Conservation (phyloP, 1,140 invertebrate genomes). For the Cataglyphis hispanica region DNA sequence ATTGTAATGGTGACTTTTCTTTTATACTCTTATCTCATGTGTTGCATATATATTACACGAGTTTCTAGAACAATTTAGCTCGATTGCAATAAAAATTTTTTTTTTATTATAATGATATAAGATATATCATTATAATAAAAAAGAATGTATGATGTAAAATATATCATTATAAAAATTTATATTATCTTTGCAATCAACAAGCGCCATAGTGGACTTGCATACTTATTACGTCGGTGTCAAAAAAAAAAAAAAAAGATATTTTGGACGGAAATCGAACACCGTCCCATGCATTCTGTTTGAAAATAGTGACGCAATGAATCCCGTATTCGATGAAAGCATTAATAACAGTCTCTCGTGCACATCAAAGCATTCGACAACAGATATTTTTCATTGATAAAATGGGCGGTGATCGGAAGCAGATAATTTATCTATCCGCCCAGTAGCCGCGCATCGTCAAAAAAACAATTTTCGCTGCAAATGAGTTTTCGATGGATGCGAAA, state of each 20-base stretch:
- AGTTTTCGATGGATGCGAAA: conserved; percentile 49
- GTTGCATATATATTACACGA: too few relatives aligned
- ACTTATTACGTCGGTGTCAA: neutral
- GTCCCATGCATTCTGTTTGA: conserved; percentile 1
- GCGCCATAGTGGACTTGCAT: neutral
- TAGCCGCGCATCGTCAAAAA: conserved; percentile 33
- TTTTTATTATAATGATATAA: too few relatives aligned
- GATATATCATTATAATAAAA: neutral
- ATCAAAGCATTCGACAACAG: conserved; percentile 43
- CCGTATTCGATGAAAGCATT: conserved; percentile 52
- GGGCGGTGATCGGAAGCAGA: conserved; percentile 35
- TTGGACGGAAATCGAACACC: conserved; percentile 17
- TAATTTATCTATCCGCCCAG: conserved; percentile 64
- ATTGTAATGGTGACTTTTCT: too few relatives aligned
- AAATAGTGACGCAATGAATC: conserved; percentile 28
- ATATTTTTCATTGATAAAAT: conserved; percentile 48
- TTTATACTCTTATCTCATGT: too few relatives aligned
- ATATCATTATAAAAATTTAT: neutral
- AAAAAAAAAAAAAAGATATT: neutral
- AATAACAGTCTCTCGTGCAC: conserved; percentile 42
- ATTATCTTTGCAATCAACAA: neutral
- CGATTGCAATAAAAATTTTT: too few relatives aligned
- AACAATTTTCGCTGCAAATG: conserved; percentile 66
- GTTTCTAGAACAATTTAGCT: too few relatives aligned
- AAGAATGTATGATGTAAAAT: too few relatives aligned